These are phyloP conservation scores for Dorcus hopei DNA, from an alignment of 2,888 invertebrate species.

Conservation along the genomic window DNA sequence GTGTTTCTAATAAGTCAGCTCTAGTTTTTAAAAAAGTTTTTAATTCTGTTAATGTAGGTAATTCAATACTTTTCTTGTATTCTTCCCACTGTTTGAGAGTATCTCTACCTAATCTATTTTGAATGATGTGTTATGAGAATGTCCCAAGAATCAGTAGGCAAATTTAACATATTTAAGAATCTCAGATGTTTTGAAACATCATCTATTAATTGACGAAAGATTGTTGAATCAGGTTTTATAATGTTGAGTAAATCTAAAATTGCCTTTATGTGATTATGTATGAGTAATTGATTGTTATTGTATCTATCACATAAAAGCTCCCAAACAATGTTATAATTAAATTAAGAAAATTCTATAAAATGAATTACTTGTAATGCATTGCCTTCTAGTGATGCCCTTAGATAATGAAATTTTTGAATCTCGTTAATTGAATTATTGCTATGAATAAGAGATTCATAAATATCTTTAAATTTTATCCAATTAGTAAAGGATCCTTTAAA, in stretches of 20 bases:
- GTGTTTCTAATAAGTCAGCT: neutral
- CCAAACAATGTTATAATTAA: too few species aligned
- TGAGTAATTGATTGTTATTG: conserved; percentile 17
- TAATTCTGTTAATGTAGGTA: neutral
- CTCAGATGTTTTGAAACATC: conserved; percentile 1
- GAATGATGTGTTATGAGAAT: neutral
- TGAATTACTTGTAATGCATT: neutral
- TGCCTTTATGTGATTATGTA: conserved; percentile 17
- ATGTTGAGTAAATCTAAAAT: conserved; percentile 10
- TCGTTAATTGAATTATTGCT: neutral
- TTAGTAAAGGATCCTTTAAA: neutral
- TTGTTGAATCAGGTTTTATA: neutral
- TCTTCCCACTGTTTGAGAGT: conserved; percentile 1
- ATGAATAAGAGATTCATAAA: neutral
- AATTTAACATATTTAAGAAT: neutral
- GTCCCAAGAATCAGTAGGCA: conserved; percentile 4
- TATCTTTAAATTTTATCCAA: neutral
- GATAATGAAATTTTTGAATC: neutral
- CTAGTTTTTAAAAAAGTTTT: conserved; percentile 1
- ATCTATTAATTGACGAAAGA: conserved; percentile 1
- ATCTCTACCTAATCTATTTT: neutral
- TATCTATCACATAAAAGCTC: conserved; percentile 7
- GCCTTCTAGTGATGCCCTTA: neutral
- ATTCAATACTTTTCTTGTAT: neutral
- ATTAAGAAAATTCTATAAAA: too few species aligned